Base-by-base conservation (phyloP, 2,888 invertebrate genomes). In the Lucinisca nassula region DNA sequence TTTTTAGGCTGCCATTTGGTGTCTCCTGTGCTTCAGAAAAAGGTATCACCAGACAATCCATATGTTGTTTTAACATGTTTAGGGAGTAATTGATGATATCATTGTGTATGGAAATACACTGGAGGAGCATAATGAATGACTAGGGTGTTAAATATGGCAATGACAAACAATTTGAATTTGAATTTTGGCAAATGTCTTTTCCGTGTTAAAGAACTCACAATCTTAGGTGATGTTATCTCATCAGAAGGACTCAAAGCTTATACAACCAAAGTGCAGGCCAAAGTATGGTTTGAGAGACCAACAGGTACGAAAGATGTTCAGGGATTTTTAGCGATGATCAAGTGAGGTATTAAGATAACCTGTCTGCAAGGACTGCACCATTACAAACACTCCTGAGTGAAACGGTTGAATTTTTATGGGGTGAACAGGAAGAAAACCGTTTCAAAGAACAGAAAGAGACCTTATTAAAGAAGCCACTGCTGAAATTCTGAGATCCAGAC, bases 21-120 rank as follows among this genome's bases (percentile, higher is more conserved):
- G 77, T 87, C 17, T 89, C 84, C 8, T 89, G 83, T 51, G 80
- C 91, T 1, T 81, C 87, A 10, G 82, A 86, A 14, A 40, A n/a
- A n/a, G 70, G 37, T 84, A 85, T 78, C 67, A 88, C 70, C 35
- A 67, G 77, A 2, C 38, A 67, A 49, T 78, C 55, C 70, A 40
- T 74, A 32, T n/a, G 21, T n/a, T 75, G 1, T 75, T 75, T 75
- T 51, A 82, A 58, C 40, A 78, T 27, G 37, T 83, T 32, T 17
- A 40, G 37, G 78, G 79, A 81, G 55, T n/a, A n/a, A n/a, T n/a
- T n/a, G 84, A 89, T 74, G 89, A 86, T 35, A 84, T 79, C 27
- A 76, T 84, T 0, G 74, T 89, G 0, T 84, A 79, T 75, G 89
- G 89, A 74, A 49, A 70, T 10, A 72, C 86, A 17, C 1, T 84